A percentile compares a stretch with the other conserved stretches of the same genome.
Conservation (phyloP, 2,888 invertebrate species). For the Aphodius granarius region DNA sequence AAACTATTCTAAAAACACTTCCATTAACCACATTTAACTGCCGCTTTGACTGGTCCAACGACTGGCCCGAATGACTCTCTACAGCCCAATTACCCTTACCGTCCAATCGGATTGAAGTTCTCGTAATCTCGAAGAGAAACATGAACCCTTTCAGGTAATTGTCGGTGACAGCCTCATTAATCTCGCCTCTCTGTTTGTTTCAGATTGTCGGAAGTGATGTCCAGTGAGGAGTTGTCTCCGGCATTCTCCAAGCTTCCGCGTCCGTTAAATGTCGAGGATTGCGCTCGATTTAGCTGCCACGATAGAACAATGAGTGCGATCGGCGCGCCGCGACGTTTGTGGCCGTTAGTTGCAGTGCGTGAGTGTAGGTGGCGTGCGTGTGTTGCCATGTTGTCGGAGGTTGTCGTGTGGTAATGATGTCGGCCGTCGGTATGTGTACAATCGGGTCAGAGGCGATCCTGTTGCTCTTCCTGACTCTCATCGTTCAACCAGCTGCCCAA, state of each 20-base stretch:
- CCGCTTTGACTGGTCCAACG: neutral
- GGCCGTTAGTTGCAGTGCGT: slow-evolving; percentile 36
- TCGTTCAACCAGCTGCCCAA: slow-evolving; percentile 24
- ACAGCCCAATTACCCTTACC: neutral
- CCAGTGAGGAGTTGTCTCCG: slow-evolving; percentile 6
- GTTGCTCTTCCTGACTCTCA: slow-evolving; percentile 29
- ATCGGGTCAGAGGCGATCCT: slow-evolving; percentile 38
- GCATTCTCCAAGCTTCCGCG: neutral
- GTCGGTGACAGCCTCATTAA: slow-evolving; percentile 4
- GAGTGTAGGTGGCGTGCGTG: slow-evolving; percentile 31
- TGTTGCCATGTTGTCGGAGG: slow-evolving; percentile 35
- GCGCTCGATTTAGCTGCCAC: slow-evolving; percentile 30
- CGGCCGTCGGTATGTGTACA: slow-evolving; percentile 40
- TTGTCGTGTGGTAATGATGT: slow-evolving; percentile 36
- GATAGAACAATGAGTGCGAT: slow-evolving; percentile 34
- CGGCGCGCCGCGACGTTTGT: slow-evolving; percentile 28
- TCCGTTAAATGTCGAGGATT: slow-evolving; percentile 28
- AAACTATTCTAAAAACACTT: neutral
- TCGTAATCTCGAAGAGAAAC: neutral
- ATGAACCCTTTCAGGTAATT: slow-evolving; percentile 3
- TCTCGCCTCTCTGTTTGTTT: slow-evolving; percentile 7
- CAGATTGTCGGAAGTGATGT: slow-evolving; percentile 18
- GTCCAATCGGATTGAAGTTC: neutral
- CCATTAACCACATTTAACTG: neutral
- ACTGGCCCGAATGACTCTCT: neutral